These are phyloP conservation scores for Esox lucius DNA, from an alignment of 2,797 vertebrate species.

Conservation along the genomic window DNA sequence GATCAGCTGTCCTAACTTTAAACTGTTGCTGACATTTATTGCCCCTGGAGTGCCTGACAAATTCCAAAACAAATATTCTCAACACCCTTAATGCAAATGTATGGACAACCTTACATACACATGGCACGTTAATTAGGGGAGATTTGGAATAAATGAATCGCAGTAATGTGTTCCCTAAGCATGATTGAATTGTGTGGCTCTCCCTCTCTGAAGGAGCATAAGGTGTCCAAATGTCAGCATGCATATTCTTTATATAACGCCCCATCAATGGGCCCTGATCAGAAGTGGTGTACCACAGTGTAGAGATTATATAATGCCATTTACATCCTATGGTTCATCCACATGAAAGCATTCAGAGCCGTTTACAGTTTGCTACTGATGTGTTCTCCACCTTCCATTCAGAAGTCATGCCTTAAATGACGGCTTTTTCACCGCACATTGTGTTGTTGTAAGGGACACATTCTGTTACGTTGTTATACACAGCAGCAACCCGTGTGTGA, in stretches of 20 bases:
- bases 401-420: not conserved
- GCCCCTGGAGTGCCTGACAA: not conserved
- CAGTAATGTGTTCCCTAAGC: not conserved
- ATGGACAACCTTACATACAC: not conserved
- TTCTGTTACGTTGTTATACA: not conserved
- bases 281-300: not conserved
- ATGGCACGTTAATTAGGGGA: not conserved
- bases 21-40: too few species aligned
- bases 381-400: constrained; percentile 1
- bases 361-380: not conserved
- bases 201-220: not conserved
- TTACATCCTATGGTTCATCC: not conserved
- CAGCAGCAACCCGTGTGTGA: not conserved
- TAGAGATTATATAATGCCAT: not conserved
- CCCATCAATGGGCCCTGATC: too few species aligned
- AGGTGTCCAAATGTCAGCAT: not conserved
- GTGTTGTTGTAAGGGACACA: not conserved
- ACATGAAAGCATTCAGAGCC: not conserved
- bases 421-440: not conserved
- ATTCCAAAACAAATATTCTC: constrained; percentile 1
- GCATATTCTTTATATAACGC: not conserved
- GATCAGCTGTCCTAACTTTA: too few species aligned
- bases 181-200: not conserved
- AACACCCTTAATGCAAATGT: not conserved
- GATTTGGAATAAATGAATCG: not conserved